These are phyloP conservation scores for Pseudomyrmex concolor DNA, from an alignment of 1,140 invertebrate genomes.

Conservation along the genomic window DNA sequence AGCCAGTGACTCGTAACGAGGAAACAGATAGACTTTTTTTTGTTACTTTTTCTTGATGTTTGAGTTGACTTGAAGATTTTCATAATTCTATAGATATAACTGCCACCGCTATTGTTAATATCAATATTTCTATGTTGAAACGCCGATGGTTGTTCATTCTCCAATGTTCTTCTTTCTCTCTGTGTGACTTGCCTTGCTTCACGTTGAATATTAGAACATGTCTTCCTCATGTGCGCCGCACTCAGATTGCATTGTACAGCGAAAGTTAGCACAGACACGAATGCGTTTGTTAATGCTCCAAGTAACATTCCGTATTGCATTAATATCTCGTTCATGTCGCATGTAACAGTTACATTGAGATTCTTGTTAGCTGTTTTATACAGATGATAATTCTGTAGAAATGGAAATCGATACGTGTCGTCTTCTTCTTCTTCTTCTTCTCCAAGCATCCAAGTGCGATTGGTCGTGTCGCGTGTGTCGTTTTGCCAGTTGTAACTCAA, in stretches of 20 bases:
- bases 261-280: conserved; percentile 70
- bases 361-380: not conserved
- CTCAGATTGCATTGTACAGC: conserved; percentile 67
- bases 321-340: conserved; percentile 54
- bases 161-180: not conserved
- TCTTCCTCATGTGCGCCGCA: conserved; percentile 19
- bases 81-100: not conserved
- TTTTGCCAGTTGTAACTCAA: conserved; percentile 14
- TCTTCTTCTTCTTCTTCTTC: not conserved
- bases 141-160: not conserved
- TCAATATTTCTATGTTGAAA: not conserved
- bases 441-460: conserved; percentile 13
- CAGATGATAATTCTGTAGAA: not conserved
- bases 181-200: not conserved
- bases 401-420: conserved; percentile 2
- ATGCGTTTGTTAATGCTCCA: conserved; percentile 68
- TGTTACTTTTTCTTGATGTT: conserved; percentile 3
- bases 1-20: conserved; percentile 69
- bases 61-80: not conserved
- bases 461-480: not conserved
- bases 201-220: conserved; percentile 12
- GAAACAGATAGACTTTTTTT: conserved; percentile 28
- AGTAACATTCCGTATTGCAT: conserved; percentile 71
- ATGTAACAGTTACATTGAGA: conserved; percentile 30
- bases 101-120: not conserved